Base-by-base conservation (phyloP, 1,140 invertebrate genomes). In the Nilaparvata lugens region DNA sequence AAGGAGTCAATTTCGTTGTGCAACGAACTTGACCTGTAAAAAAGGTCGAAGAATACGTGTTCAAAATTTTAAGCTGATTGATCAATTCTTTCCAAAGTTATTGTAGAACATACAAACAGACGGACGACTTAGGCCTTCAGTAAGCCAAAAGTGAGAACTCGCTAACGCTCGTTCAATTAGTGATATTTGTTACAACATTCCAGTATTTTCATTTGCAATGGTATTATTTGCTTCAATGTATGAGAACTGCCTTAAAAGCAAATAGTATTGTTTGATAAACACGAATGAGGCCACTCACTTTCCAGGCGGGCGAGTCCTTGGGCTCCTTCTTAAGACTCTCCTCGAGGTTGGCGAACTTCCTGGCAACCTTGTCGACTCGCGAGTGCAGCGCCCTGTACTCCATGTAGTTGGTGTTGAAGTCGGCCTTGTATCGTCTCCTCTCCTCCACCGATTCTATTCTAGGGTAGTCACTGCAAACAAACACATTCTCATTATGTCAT, bases 391-490 rank as follows among this genome's bases (percentile, higher is more conserved):
- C 73, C 66, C 82, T 75, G 75, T 96, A 95, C 74, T 94, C 91
- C 54, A 80, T 81, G 74, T 93, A 95, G 69, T 93, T 83, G 59
- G 79, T 78, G 70, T 88, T 87, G 72, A 95, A 96, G 72, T 94
- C 91, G 63, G 84, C 81, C 76, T 93, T 95, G 76, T 95, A 96
- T 66, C 81, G 80, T 62, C 83, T 79, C 66, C 90, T 81, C 75
- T 93, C 89, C 66, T 89, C 86, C 60, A 76, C 71, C 69, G 77
- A 83, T 63, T 73, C 82, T 68, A 96, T 94, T 64, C 80, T 81
- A 62, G 83, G 83, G 72, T 92, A 96, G 75, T 86, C 80, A 68
- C 91, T 94, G 73, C 11, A 73, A 60, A 24, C 52, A 61, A 59
- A n/a, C n/a, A n/a, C n/a, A n/a, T n/a, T n/a, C n/a, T n/a, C n/a